Conservation (phyloP, 2,888 invertebrate genomes). For the Pterostichus madidus region DNA sequence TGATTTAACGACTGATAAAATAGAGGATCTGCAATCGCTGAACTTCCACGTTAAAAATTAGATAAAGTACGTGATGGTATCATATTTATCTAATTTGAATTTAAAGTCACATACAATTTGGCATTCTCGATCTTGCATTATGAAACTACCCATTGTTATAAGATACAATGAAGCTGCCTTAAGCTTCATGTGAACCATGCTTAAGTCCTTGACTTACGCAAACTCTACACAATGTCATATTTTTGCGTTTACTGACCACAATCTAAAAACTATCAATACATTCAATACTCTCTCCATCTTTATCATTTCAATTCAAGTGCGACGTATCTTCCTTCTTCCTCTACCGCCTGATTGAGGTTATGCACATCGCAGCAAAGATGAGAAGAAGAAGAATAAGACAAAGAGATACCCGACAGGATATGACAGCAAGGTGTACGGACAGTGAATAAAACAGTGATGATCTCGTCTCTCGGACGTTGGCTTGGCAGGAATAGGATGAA, state of each 20-base stretch:
- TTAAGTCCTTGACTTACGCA: background rate
- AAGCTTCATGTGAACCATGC: no score
- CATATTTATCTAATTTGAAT: no score
- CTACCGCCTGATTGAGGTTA: constrained; percentile 19
- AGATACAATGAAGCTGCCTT: background rate
- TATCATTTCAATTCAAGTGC: background rate
- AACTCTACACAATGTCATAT: background rate
- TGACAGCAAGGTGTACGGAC: constrained; percentile 53
- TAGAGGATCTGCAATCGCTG: no score
- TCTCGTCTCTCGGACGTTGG: constrained; percentile 52
- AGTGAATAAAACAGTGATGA: constrained; percentile 45
- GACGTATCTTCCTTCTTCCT: constrained; percentile 3
- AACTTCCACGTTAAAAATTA: no score
- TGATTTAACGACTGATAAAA: no score
- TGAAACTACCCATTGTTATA: no score
- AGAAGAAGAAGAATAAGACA: constrained; percentile 49
- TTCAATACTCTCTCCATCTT: constrained; percentile 3
- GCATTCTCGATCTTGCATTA: no score
- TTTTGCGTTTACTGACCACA: background rate
- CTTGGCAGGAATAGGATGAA: constrained; percentile 6
- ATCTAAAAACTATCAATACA: constrained; percentile 7
- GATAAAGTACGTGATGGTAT: no score
- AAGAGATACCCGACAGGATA: constrained; percentile 66
- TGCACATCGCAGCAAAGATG: constrained; percentile 18
- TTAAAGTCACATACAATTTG: no score